Percentiles rank a stretch among this genome's conserved stretches.
Conservation (phyloP, 2,113 vertebrate species). For the Bufo gargarizans region DNA sequence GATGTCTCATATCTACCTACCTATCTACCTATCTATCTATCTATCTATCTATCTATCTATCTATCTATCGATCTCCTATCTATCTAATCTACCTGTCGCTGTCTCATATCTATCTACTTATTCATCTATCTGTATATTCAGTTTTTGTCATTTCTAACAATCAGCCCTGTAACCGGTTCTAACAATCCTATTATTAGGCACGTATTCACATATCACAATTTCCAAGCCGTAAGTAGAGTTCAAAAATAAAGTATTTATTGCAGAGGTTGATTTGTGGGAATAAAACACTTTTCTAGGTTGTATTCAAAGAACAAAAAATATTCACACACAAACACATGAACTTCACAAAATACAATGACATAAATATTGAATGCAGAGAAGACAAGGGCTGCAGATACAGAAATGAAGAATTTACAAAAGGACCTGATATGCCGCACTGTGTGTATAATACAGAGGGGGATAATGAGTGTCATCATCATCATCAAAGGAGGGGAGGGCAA, state of each 20-base stretch:
- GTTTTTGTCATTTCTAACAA: background rate
- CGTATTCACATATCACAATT: background rate
- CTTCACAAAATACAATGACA: constrained; percentile 58
- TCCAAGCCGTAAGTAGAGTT: constrained; percentile 60
- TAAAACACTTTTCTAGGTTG: constrained; percentile 55
- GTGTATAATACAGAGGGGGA: constrained; percentile 44
- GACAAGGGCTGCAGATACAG: background rate
- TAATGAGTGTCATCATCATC: background rate
- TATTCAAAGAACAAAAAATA: constrained; percentile 60
- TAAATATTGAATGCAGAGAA: constrained; percentile 48
- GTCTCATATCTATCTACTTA: background rate
- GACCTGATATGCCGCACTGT: constrained; percentile 20
- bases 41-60: too few relatives aligned
- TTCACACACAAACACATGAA: constrained; percentile 67
- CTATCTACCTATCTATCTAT: too few relatives aligned
- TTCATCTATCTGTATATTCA: background rate
- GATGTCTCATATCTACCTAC: too few relatives aligned
- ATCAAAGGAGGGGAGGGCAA: background rate
- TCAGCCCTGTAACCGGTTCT: background rate
- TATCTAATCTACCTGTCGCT: too few relatives aligned
- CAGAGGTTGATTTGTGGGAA: constrained; percentile 58
- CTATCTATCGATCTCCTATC: too few relatives aligned
- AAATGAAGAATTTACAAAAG: constrained; percentile 46
- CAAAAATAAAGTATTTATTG: constrained; percentile 83
- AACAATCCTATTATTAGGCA: background rate